Evolutionary conservation across 2,797 vertebrate species (phyloP).

Genomic region (Molossus molossus): DNA sequence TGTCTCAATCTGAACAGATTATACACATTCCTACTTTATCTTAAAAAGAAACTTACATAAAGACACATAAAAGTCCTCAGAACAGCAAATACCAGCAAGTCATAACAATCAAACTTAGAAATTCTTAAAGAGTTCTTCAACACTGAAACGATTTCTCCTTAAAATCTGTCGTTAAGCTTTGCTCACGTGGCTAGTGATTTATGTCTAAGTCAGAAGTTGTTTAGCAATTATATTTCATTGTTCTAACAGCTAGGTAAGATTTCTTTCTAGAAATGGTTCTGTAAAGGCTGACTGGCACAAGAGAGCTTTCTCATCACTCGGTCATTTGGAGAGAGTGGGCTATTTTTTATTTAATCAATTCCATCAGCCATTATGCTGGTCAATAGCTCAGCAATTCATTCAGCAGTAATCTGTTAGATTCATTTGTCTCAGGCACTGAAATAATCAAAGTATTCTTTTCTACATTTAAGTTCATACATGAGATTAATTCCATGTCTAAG

Average conservation of each 20-base stretch:
- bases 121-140: neutral
- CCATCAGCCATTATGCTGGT: constrained; percentile 61
- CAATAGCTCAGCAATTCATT: constrained; percentile 63
- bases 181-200: neutral
- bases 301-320: constrained; percentile 52
- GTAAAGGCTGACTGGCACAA: constrained; percentile 59
- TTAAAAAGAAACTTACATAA: constrained; percentile 35
- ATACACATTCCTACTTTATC: neutral
- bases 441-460: constrained; percentile 52
- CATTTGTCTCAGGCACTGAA: constrained; percentile 67
- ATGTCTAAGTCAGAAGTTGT: constrained; percentile 39
- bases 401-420: constrained; percentile 59
- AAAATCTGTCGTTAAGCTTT: constrained; percentile 52
- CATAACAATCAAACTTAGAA: neutral
- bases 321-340: constrained; percentile 59
- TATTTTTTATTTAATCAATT: constrained; percentile 76
- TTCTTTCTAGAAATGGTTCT: constrained; percentile 35
- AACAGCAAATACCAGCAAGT: constrained; percentile 17
- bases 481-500: constrained; percentile 50
- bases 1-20: neutral
- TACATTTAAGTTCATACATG: constrained; percentile 32
- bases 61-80: neutral
- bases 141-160: constrained; percentile 8
- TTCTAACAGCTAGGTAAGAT: constrained; percentile 44
- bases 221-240: constrained; percentile 63